Base-by-base conservation (phyloP, 2,888 invertebrate species). In the Protula sp. region DNA sequence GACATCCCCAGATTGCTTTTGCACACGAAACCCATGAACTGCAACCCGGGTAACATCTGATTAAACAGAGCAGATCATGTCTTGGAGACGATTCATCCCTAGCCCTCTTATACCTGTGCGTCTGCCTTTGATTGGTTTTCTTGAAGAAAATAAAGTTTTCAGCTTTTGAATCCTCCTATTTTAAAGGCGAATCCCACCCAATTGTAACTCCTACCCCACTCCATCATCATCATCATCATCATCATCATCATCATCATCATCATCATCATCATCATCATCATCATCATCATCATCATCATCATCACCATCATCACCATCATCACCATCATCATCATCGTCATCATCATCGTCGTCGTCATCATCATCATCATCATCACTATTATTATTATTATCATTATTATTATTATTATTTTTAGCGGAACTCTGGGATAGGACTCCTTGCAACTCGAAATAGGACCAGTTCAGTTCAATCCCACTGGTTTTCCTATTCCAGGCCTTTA, bases 201-300 rank as follows among this genome's bases (percentile, higher is more conserved):
- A 2, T 4, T 2, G 19, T 2, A n/a, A 52, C 27, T n/a, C 2
- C n/a, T 26, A 26, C 4, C 22, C 29, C 28, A 5, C n/a, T n/a
- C n/a, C n/a, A n/a, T 27, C 19, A 3, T 53, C 19, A 19, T 3
- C 29, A 3, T 24, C 29, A 30, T 27, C 29, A n/a, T 53, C 19
- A n/a, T 53, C 5, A 30, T 53, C 29, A 3, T 53, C n/a, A 28
- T 53, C 27, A 28, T 26, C 9, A 24, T 4, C 27, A 5, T 27
- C n/a, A 9, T n/a, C 27, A 3, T 26, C n/a, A 28, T 57, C n/a
- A 57, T 51, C 1, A 51, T 30, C 5, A 52, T 51, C 5, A 29
- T 57, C 29, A 29, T 57, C 5, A 57, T 57, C 30, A 58, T 24
- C 29, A 30, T 59, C 9, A 55, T 58, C 27, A 58, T 54, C 27